Conservation (phyloP, 2,888 invertebrate species). For the Drosophila picticornis region DNA sequence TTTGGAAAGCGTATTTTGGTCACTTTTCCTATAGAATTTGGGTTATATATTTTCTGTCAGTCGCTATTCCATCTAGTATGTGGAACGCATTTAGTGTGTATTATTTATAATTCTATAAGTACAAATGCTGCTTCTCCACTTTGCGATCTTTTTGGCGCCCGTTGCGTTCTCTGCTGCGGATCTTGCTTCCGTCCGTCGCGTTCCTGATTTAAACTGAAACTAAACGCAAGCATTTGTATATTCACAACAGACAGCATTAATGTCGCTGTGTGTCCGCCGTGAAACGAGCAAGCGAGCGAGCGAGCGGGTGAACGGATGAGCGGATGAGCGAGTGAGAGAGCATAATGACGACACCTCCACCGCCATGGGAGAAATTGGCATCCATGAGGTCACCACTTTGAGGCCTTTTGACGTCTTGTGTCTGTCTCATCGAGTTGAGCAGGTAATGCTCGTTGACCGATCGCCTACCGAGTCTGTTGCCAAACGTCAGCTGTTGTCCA, state of each 20-base stretch:
- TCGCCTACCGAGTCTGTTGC: constrained; percentile 16
- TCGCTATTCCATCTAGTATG: constrained; percentile 16
- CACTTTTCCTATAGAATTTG: constrained; percentile 3
- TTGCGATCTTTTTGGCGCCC: constrained; percentile 37
- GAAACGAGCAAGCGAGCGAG: constrained; percentile 24
- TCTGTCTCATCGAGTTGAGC: background rate
- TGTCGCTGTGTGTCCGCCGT: constrained; percentile 47
- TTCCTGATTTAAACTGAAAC: constrained; percentile 78
- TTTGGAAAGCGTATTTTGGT: background rate
- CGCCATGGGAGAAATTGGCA: constrained; percentile 16
- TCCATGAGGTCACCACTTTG: constrained; percentile 50
- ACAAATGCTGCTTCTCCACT: constrained; percentile 22
- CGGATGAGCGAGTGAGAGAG: constrained; percentile 21
- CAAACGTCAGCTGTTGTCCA: constrained; percentile 8
- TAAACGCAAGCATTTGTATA: constrained; percentile 56
- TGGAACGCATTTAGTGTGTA: constrained; percentile 13
- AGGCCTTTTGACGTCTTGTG: constrained; percentile 6
- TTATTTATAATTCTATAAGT: constrained; percentile 35
- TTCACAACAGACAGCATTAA: constrained; percentile 35
- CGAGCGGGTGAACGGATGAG: constrained; percentile 7
- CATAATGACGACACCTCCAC: constrained; percentile 45
- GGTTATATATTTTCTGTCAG: background rate
- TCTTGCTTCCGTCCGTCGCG: constrained; percentile 73
- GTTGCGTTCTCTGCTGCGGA: constrained; percentile 18
- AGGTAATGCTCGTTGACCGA: constrained; percentile 18